Percentiles rank a stretch among this genome's conserved stretches.
phyloP scores from a whole-genome alignment of 2,888 invertebrate genomes.

The Ephialtes manifestator region DNA sequence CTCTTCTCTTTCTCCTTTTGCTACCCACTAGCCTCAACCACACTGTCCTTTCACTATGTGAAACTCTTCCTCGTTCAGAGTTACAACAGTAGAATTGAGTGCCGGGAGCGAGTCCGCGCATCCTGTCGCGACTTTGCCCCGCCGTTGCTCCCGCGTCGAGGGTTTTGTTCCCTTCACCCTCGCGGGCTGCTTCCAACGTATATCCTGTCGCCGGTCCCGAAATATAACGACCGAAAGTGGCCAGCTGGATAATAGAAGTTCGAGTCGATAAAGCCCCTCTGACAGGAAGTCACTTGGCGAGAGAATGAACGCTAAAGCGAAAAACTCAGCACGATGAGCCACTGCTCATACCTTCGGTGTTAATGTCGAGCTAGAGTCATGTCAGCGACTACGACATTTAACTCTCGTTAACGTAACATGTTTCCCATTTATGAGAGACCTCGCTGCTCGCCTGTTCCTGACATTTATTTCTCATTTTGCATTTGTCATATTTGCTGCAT shows the following conservation, averaged over 20 bases:
- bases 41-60: constrained; percentile 30
- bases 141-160: constrained; percentile 54
- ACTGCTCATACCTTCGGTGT: neutral
- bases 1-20: constrained; percentile 21
- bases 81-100: constrained; percentile 51
- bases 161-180: constrained; percentile 67
- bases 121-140: constrained; percentile 60
- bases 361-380: constrained; percentile 10
- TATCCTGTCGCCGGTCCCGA: constrained; percentile 37
- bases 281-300: constrained; percentile 60
- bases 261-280: constrained; percentile 62
- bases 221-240: constrained; percentile 58
- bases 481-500: constrained; percentile 59
- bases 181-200: constrained; percentile 40
- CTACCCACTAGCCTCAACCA: neutral
- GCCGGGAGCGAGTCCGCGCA: constrained; percentile 55
- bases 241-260: constrained; percentile 63
- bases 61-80: constrained; percentile 47
- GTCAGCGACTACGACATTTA: constrained; percentile 51
- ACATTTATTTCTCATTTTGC: constrained; percentile 65
- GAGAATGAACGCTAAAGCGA: constrained; percentile 38
- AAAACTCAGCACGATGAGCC: neutral
- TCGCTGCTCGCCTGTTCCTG: constrained; percentile 46
- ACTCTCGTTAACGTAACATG: constrained; percentile 62
- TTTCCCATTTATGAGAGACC: constrained; percentile 56